phyloP scores from a whole-genome alignment of 1,140 invertebrate species.

The Achroia grisella region DNA sequence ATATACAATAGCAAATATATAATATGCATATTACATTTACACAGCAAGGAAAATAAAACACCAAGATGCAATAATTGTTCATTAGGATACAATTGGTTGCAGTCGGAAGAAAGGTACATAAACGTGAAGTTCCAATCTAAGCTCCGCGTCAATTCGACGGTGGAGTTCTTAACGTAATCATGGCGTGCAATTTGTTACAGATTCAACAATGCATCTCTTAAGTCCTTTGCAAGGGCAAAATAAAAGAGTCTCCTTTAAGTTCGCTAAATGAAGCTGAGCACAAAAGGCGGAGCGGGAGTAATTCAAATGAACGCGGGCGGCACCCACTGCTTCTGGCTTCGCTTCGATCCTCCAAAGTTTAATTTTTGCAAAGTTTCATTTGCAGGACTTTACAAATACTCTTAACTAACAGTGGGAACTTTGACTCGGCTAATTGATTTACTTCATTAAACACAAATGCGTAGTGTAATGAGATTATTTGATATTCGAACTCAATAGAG shows the following conservation, averaged over 20 bases:
- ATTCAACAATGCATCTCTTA: constrained; percentile 69
- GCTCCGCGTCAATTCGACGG: constrained; percentile 17
- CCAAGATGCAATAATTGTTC: too few species aligned
- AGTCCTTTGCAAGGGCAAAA: constrained; percentile 52
- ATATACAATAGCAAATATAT: too few species aligned
- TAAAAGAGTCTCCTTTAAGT: constrained; percentile 63
- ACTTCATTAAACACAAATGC: too few species aligned
- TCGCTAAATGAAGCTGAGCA: constrained; percentile 69
- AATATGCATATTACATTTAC: too few species aligned
- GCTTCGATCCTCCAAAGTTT: constrained; percentile 63
- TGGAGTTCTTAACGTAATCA: constrained; percentile 57
- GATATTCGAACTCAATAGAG: background rate
- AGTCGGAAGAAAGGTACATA: constrained; percentile 10
- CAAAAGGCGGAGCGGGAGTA: constrained; percentile 61
- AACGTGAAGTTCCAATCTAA: constrained; percentile 46
- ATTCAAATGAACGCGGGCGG: constrained; percentile 58
- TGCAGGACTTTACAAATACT: constrained; percentile 51
- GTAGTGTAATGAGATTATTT: too few species aligned
- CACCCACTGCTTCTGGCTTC: constrained; percentile 44
- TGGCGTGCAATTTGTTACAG: constrained; percentile 64
- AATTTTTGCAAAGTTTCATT: constrained; percentile 60
- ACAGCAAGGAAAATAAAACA: too few species aligned
- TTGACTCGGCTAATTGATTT: too few species aligned
- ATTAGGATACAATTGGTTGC: constrained; percentile 18
- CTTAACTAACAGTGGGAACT: too few species aligned